Evolutionary conservation across 1,140 invertebrate species (phyloP), one percentile per base, ranked within the genome.

Genomic region (Dreissena rostriformis): DNA sequence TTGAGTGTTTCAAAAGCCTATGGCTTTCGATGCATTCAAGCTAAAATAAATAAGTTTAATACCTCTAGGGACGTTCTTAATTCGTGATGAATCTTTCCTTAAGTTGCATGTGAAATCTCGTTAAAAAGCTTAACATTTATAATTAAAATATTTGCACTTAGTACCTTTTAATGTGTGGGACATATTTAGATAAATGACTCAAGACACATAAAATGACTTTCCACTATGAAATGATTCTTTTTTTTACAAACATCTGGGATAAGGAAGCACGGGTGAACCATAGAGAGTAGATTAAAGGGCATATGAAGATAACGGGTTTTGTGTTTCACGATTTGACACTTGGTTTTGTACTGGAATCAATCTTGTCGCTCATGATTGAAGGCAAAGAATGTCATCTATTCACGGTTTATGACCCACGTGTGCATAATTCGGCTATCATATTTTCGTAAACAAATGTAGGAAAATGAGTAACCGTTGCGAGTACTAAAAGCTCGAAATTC

Each of bases 81-180:
- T 39, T 39, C 39, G 8, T 39, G 39, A 39, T 39, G 39, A 39
- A 39, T 39, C 39, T 39, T 39, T 39, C 39, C 39, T 39, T 55
- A 51, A 55, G 63, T 79, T 49, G 77, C 77, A 79, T 79, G 77
- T 68, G 66, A 57, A 68, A 49, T 57, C 4, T 61, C 28, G 70
- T 79, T 79, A 70, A 68, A 66, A 70, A 39, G 39, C 65, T 57
- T 79, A 70, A 67, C 77, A 79, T 79, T 79, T 68, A 79, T 79
- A 79, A 79, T 79, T 79, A 79, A 79, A 70, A 79, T 70, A 70
- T 53, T 79, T 57, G 77, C 77, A 79, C 77, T 79, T 66, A 53
- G 52, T 79, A 71, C 67, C 51, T 26, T 51, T 57, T 26, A 79
- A 79, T 49, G 77, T 70, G 66, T 53, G 65, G 57, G 70, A 61